Percentiles rank a stretch among this genome's conserved stretches.
phyloP scores from a whole-genome alignment of 1,140 invertebrate species.

The Adoxophyes honmai region DNA sequence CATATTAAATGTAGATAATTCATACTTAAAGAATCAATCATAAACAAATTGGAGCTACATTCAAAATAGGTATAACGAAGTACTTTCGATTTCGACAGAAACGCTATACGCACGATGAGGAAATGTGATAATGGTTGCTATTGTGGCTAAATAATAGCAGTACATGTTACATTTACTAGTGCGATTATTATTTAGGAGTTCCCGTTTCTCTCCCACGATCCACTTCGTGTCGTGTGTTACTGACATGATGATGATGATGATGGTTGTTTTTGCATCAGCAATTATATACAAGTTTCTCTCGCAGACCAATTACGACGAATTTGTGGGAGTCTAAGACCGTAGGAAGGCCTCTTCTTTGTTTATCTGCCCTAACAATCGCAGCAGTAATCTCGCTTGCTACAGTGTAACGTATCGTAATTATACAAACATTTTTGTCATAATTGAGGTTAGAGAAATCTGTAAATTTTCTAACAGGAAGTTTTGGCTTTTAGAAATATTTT shows the following conservation, averaged over 20 bases:
- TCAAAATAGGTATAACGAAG: too few relatives aligned
- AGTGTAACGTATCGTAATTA: slow-evolving; percentile 36
- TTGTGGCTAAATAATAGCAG: slow-evolving; percentile 57
- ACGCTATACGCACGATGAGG: slow-evolving; percentile 58
- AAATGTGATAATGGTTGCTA: slow-evolving; percentile 63
- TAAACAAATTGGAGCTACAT: too few relatives aligned
- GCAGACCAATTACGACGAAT: slow-evolving; percentile 58
- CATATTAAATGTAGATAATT: too few relatives aligned
- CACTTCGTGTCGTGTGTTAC: slow-evolving; percentile 63
- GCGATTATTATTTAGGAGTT: slow-evolving; percentile 55
- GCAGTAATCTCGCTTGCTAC: slow-evolving; percentile 31
- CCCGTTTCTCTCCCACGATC: slow-evolving; percentile 75
- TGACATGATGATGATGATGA: slow-evolving; percentile 56
- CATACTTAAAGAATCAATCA: too few relatives aligned
- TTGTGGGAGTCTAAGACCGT: slow-evolving; percentile 48
- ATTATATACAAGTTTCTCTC: slow-evolving; percentile 70
- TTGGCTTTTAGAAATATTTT: too few relatives aligned
- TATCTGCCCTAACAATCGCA: slow-evolving; percentile 51
- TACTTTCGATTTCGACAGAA: slow-evolving; percentile 71
- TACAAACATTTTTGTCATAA: not conserved
- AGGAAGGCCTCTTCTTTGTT: slow-evolving; percentile 58
- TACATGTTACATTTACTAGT: slow-evolving; percentile 52
- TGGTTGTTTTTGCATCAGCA: slow-evolving; percentile 69
- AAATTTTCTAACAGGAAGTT: too few relatives aligned
- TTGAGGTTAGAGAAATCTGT: too few relatives aligned